These are phyloP conservation scores for Leptinotarsa defecta DNA, from an alignment of 1,140 invertebrate genomes.

Conservation along the genomic window DNA sequence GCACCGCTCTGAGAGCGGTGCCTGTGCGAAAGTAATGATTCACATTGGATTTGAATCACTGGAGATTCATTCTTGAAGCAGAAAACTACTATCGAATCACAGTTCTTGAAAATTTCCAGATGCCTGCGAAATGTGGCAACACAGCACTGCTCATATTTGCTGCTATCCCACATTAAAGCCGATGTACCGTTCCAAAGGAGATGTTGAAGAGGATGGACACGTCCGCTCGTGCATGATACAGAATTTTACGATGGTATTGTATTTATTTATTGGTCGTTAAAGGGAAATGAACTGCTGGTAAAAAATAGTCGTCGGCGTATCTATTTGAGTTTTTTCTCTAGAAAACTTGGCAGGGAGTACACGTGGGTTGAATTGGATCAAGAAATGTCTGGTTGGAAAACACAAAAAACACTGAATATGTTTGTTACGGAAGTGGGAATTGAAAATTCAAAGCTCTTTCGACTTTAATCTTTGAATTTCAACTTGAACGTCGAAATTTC, in stretches of 20 bases:
- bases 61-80: too few species aligned
- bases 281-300: conserved; percentile 22
- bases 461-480: too few species aligned
- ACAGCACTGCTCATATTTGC: background rate
- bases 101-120: background rate
- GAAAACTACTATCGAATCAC: too few species aligned
- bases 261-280: conserved; percentile 25
- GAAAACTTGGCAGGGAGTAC: background rate
- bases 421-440: too few species aligned
- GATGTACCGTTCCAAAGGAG: conserved; percentile 12
- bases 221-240: conserved; percentile 13
- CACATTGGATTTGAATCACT: too few species aligned
- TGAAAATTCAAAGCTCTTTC: too few species aligned
- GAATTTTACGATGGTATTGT: conserved; percentile 25
- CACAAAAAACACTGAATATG: too few species aligned
- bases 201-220: conserved; percentile 27
- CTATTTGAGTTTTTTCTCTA: background rate
- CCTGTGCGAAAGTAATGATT: too few species aligned
- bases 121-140: background rate
- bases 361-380: too few species aligned
- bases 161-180: conserved; percentile 13
- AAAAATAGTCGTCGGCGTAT: conserved; percentile 11
- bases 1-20: too few species aligned
- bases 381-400: too few species aligned
- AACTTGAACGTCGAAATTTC: too few species aligned